These are phyloP conservation scores for Pseudorhombus dupliciocellatus DNA, from an alignment of 2,113 vertebrate species.

Conservation along the genomic window DNA sequence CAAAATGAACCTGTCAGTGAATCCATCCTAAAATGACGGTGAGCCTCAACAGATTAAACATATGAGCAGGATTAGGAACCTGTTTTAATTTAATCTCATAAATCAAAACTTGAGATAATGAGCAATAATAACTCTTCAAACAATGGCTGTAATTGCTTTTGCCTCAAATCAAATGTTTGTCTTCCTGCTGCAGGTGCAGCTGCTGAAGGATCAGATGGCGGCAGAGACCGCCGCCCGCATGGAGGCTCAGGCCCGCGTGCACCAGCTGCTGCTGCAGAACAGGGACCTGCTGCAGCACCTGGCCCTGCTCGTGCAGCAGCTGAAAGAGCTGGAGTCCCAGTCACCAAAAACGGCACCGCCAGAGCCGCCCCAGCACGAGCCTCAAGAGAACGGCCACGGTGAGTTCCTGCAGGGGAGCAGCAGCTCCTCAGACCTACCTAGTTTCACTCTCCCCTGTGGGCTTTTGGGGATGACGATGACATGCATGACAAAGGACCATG, in stretches of 20 bases:
- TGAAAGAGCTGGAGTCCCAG: conserved; percentile 83
- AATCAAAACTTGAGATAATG: not conserved
- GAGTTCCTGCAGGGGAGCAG: conserved; percentile 40
- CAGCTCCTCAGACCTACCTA: not conserved
- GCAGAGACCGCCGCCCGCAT: conserved; percentile 83
- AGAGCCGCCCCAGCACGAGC: conserved; percentile 26
- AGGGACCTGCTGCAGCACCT: conserved; percentile 86
- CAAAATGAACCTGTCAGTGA: not conserved
- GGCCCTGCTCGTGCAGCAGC: conserved; percentile 86
- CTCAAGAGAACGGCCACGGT: conserved; percentile 60
- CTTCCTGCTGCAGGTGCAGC: conserved; percentile 78
- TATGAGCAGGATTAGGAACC: not conserved
- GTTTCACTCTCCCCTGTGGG: conserved; percentile 8
- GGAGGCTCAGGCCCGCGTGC: conserved; percentile 86
- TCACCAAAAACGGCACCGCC: conserved; percentile 19
- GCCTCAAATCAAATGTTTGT: not conserved
- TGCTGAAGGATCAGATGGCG: conserved; percentile 85
- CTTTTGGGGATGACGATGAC: not conserved
- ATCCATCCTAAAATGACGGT: not conserved
- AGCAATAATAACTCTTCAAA: not conserved
- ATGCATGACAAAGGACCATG: conserved; percentile 1
- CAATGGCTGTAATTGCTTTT: not conserved
- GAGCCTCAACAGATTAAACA: not conserved
- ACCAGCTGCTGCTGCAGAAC: conserved; percentile 89
- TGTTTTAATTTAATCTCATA: not conserved